phyloP scores from a whole-genome alignment of 2,113 vertebrate genomes.

The Salminus brasiliensis region DNA sequence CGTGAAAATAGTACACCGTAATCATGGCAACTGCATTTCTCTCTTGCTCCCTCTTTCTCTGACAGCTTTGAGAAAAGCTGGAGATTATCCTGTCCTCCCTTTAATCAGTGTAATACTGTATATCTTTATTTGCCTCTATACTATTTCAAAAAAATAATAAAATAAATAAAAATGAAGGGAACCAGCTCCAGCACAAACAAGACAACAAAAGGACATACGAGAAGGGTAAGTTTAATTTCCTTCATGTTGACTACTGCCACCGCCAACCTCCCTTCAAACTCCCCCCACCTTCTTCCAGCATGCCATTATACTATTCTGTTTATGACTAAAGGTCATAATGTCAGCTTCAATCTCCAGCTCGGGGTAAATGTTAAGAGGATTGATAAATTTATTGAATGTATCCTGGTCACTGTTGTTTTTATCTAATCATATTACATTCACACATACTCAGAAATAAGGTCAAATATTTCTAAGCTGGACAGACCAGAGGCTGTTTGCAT shows the following conservation, averaged over 20 bases:
- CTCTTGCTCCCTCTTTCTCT: neutral
- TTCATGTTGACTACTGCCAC: neutral
- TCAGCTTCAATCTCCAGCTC: neutral
- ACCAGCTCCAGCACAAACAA: neutral
- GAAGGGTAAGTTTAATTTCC: neutral
- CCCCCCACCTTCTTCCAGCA: neutral
- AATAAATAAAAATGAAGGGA: neutral
- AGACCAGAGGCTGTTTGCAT: neutral
- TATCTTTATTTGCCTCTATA: neutral
- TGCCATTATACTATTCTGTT: neutral
- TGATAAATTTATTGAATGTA: neutral
- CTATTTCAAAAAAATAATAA: no score
- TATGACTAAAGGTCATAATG: neutral
- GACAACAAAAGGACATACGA: neutral
- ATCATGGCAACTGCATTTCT: conserved; percentile 50
- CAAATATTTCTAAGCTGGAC: neutral
- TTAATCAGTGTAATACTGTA: neutral
- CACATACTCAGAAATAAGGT: neutral
- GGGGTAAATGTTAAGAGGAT: neutral
- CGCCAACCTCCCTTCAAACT: neutral
- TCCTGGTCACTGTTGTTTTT: neutral
- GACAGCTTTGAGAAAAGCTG: conserved; percentile 35
- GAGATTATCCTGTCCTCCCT: neutral
- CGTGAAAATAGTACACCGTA: conserved; percentile 49
- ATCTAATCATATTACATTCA: neutral